phyloP scores from a whole-genome alignment of 2,797 vertebrate genomes.

The Hippoglossus hippoglossus region DNA sequence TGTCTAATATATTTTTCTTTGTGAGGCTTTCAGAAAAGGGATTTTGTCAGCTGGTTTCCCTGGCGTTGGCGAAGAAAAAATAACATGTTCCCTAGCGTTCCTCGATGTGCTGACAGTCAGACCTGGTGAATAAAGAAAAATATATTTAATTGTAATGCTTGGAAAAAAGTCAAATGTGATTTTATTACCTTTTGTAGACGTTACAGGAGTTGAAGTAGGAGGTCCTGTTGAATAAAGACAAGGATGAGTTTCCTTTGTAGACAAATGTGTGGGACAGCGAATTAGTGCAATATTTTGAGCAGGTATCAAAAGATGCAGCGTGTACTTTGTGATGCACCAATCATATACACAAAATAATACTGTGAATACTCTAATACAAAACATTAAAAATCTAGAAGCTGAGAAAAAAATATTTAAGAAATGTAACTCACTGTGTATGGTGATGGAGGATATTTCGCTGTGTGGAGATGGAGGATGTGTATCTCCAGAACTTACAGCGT shows the following conservation, averaged over 20 bases:
- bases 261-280: neutral
- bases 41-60: slow-evolving; percentile 3
- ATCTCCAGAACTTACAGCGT: neutral
- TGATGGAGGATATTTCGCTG: neutral
- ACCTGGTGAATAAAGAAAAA: neutral
- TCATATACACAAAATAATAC: too few species aligned
- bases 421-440: slow-evolving; percentile 21
- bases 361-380: too few species aligned
- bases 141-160: neutral
- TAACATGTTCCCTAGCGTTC: neutral
- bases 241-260: neutral
- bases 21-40: neutral
- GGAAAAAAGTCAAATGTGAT: too few species aligned
- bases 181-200: neutral
- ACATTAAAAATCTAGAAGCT: too few species aligned
- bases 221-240: too few species aligned
- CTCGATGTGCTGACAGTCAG: neutral
- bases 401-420: too few species aligned
- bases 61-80: neutral
- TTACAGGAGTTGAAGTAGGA: neutral
- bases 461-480: neutral
- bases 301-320: neutral
- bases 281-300: neutral
- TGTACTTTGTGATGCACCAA: too few species aligned
- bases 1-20: neutral